Evolutionary conservation across 2,113 vertebrate species (phyloP), one percentile per base, ranked within the genome.

Genomic region (Stictonetta naevosa): DNA sequence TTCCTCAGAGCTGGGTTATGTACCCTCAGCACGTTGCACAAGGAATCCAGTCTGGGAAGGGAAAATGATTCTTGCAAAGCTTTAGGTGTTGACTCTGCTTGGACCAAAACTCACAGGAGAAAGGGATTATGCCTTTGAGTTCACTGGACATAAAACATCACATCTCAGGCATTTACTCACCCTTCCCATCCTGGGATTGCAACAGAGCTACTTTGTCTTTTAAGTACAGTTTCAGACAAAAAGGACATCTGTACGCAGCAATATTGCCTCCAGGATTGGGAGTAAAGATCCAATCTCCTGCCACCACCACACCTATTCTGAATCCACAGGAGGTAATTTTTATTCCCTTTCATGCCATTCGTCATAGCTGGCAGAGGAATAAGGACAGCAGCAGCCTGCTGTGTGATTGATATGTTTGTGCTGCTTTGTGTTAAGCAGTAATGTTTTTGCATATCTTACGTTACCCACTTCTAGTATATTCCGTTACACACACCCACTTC

Each of bases 1-100:
- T 90, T 95, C 67, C 79, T 74, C 46, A 48, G 78, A 79, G 85
- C 90, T 88, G 78, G 55, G 8, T 62, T 83, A 9, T 42, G 52
- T 36, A 75, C 34, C 29, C 80, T 23, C 28, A 69, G 29, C 18
- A 13, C 5, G 18, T 5, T 26, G 73, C 68, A 7, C 67, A 66
- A 62, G 67, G 34, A 67, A 56, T 15, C 28, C 68, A 8, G 46
- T 4, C 53, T 21, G 23, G 26, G 67, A 14, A 90, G 68, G 20
- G 25, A 13, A 89, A 74, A 80, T 0, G 0, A 11, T 36, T 11
- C 67, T 42, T 52, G 72, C 58, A 67, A n/a, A 77, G 13, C 40
- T 77, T 67, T 4, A 71, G 55, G 11, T 40, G 18, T 21, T 46
- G 50, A 10, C 18, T 64, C 55, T 81, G 60, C 13, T 60, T 42